Evolutionary conservation across 2,888 invertebrate genomes (phyloP).

Genomic region (Anagyrus pseudococci): DNA sequence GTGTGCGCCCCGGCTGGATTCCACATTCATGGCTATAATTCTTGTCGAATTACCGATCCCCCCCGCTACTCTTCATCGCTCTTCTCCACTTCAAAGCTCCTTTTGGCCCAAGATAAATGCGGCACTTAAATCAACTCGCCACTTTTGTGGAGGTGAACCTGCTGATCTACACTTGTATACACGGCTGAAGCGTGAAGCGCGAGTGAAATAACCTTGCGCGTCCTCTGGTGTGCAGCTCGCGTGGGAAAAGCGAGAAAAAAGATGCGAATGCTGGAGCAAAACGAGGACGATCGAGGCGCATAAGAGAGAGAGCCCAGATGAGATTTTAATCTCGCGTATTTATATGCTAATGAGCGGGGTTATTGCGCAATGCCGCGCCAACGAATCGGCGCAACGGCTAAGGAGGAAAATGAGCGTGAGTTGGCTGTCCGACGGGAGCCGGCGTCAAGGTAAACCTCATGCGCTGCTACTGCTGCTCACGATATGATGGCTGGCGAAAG

Average conservation of each 20-base stretch:
- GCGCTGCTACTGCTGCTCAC: no score
- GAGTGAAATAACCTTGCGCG: constrained; percentile 8
- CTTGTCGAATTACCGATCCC: constrained; percentile 47
- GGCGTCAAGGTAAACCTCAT: neutral
- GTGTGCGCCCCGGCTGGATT: constrained; percentile 32
- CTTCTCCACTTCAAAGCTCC: no score
- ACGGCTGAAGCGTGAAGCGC: neutral
- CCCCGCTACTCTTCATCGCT: no score
- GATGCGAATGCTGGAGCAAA: constrained; percentile 3
- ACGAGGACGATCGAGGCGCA: neutral
- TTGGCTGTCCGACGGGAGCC: constrained; percentile 22
- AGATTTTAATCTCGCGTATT: constrained; percentile 11
- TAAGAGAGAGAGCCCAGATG: constrained; percentile 3
- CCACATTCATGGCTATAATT: constrained; percentile 57
- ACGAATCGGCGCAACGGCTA: neutral
- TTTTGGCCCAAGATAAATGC: constrained; percentile 45
- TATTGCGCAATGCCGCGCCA: constrained; percentile 9
- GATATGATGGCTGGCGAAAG: no score
- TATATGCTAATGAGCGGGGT: constrained; percentile 21
- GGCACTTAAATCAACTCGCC: constrained; percentile 48
- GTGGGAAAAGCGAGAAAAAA: constrained; percentile 12
- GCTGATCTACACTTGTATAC: constrained; percentile 33
- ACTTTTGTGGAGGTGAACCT: constrained; percentile 45
- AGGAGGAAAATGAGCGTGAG: constrained; percentile 1
- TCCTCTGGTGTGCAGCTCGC: constrained; percentile 2